phyloP scores from a whole-genome alignment of 30 jellyfish, hydroid and myxozoan species.

The Cassiopea andromeda region DNA sequence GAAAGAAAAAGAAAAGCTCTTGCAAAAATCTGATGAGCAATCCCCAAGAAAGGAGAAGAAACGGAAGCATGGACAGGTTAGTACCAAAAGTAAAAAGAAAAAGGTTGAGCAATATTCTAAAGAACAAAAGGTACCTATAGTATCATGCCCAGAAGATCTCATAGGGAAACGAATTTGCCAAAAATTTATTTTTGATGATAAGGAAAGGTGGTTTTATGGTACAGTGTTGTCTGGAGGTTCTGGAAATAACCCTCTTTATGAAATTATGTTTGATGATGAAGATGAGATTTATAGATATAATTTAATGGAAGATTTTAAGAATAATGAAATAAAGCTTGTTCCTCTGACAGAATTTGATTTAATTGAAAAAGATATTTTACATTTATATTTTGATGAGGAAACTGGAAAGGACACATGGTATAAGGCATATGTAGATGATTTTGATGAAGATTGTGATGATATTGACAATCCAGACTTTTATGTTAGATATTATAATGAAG shows the following conservation, averaged over 20 bases:
- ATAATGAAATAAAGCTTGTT: not conserved
- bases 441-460: not conserved
- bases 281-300: conserved; percentile 3
- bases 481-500: not conserved
- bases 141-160: conserved; percentile 2
- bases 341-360: conserved; percentile 7
- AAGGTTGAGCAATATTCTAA: not conserved
- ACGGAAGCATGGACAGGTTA: not conserved
- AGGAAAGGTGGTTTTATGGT: not conserved
- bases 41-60: not conserved
- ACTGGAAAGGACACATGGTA: conserved; percentile 20
- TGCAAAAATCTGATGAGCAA: not conserved
- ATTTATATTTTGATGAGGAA: conserved; percentile 5
- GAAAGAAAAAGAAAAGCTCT: not conserved
- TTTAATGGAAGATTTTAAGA: conserved; percentile 16
- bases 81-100: not conserved
- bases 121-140: not conserved
- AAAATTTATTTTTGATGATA: not conserved
- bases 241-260: not conserved
- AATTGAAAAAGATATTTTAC: not conserved
- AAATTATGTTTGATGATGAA: conserved; percentile 3
- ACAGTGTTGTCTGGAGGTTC: not conserved
- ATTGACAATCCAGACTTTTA: conserved; percentile 18
- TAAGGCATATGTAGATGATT: not conserved
- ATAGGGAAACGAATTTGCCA: not conserved